A percentile compares a stretch with the other conserved stretches of the same genome.
These are phyloP conservation scores for Lucifuga dentata DNA, from an alignment of 2,113 vertebrate genomes.

Conservation along the genomic window DNA sequence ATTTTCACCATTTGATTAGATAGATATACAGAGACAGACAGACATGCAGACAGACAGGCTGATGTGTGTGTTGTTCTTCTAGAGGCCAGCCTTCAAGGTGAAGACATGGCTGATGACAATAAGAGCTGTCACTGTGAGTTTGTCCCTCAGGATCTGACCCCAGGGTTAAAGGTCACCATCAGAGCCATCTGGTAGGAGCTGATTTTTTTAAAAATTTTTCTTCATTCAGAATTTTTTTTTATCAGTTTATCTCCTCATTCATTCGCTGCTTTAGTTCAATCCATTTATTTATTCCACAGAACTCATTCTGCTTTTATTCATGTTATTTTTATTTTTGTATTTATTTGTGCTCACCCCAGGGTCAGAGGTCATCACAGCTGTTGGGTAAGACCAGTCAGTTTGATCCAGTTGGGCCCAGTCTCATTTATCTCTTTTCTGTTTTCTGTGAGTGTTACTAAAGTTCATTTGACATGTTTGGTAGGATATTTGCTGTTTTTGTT, in stretches of 20 bases:
- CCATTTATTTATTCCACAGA: slow-evolving; percentile 58
- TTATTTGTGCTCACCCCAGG: slow-evolving; percentile 76
- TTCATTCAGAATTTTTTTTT: background rate
- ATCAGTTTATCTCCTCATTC: slow-evolving; percentile 12
- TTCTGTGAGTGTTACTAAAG: slow-evolving; percentile 8
- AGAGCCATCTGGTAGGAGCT: slow-evolving; percentile 93
- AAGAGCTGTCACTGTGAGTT: slow-evolving; percentile 98
- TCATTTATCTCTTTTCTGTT: slow-evolving; percentile 45
- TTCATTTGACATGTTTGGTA: slow-evolving; percentile 19
- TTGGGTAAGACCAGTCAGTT: slow-evolving; percentile 74
- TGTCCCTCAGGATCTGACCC: slow-evolving; percentile 93
- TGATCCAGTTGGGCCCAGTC: slow-evolving; percentile 55
- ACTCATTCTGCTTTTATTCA: slow-evolving; percentile 67
- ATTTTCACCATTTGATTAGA: too few relatives aligned
- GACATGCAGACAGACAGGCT: too few relatives aligned
- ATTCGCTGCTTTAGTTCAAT: slow-evolving; percentile 46
- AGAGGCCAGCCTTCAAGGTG: slow-evolving; percentile 95
- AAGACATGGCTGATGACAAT: slow-evolving; percentile 93
- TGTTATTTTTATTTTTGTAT: slow-evolving; percentile 58
- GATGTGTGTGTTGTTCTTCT: slow-evolving; percentile 52
- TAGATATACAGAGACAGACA: too few relatives aligned
- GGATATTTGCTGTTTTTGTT: slow-evolving; percentile 15
- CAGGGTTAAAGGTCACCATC: slow-evolving; percentile 96
- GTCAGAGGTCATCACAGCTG: slow-evolving; percentile 72
- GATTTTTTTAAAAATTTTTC: background rate